Evolutionary conservation across 2,888 invertebrate species (phyloP).

Genomic region (Sepioteuthis lessoniana): DNA sequence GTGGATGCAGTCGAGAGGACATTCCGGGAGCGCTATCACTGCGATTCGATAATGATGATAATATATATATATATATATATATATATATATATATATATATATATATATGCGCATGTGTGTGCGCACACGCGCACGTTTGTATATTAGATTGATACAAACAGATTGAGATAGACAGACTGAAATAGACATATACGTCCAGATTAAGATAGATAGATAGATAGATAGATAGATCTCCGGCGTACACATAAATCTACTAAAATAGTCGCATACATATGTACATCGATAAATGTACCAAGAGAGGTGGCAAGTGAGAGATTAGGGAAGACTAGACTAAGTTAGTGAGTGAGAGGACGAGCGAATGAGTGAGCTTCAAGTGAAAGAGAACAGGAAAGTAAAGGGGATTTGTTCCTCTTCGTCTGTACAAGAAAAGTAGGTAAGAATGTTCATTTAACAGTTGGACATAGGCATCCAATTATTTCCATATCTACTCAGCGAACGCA

Average conservation of each 20-base stretch:
- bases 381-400: background rate
- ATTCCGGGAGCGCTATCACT: too few species aligned
- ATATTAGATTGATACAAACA: background rate
- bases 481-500: background rate
- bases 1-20: too few species aligned
- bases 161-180: background rate
- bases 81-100: slow-evolving; percentile 39
- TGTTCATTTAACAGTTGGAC: background rate
- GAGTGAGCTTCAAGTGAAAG: background rate
- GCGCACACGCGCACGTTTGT: background rate
- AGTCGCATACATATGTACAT: too few species aligned
- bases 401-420: background rate
- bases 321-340: background rate
- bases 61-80: too few species aligned
- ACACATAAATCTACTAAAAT: too few species aligned
- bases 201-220: background rate
- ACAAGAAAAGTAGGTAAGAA: background rate
- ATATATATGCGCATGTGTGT: background rate
- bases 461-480: background rate
- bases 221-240: background rate
- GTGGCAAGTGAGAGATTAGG: too few species aligned
- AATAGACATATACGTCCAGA: too few species aligned
- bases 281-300: too few species aligned
- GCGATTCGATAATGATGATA: too few species aligned
- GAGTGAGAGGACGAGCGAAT: background rate